Evolutionary conservation across 2,797 vertebrate species (phyloP).

Genomic region (Chelidonichthys spinosus): DNA sequence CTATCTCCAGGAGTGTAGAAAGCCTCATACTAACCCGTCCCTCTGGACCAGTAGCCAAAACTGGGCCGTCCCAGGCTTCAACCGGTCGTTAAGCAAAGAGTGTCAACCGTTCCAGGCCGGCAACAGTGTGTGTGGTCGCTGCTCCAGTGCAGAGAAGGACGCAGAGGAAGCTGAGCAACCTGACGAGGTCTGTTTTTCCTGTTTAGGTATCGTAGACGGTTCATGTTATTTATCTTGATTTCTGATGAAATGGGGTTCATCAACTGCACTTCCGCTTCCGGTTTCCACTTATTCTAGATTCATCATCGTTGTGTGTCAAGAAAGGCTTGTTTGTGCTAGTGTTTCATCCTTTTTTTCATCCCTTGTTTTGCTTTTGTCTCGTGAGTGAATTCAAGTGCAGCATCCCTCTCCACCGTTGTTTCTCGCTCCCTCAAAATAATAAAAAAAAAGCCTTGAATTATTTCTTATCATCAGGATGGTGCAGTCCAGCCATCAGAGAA

Average conservation of each 20-base stretch:
- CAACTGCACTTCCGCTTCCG: neutral
- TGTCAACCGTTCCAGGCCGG: conserved; percentile 65
- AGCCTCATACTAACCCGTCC: conserved; percentile 77
- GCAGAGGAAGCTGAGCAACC: conserved; percentile 74
- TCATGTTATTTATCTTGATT: conserved; percentile 8
- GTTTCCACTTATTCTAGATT: neutral
- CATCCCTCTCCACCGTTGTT: neutral
- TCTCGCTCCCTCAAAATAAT: neutral
- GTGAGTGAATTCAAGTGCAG: neutral
- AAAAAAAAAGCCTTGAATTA: conserved; percentile 34
- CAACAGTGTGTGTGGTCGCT: conserved; percentile 67
- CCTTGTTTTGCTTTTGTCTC: neutral
- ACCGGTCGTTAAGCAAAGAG: conserved; percentile 72
- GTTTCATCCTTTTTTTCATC: neutral
- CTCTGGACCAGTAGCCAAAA: conserved; percentile 70
- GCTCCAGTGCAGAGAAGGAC: conserved; percentile 76
- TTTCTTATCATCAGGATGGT: conserved; percentile 70
- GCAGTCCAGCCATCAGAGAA: conserved; percentile 71
- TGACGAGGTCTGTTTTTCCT: conserved; percentile 77
- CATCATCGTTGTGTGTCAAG: neutral
- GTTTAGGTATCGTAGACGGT: neutral
- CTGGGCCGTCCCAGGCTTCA: conserved; percentile 77
- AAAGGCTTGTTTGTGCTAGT: neutral
- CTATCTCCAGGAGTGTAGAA: conserved; percentile 79
- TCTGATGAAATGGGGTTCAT: neutral